Evolutionary conservation across 2,113 vertebrate genomes (phyloP).

Genomic region (Passer montanus): DNA sequence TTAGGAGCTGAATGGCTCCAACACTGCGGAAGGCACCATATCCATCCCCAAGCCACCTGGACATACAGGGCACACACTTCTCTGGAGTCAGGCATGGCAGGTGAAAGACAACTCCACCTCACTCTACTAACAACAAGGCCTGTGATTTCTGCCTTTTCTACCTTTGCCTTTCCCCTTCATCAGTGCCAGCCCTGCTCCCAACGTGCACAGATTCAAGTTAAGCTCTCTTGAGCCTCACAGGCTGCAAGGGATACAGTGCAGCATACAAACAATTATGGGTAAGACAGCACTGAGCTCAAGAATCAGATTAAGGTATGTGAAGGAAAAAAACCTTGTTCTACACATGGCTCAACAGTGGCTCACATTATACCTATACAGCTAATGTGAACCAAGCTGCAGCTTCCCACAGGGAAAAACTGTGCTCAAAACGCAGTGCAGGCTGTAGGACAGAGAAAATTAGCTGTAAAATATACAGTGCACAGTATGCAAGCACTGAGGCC

Average conservation of each 20-base stretch:
- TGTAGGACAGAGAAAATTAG: neutral
- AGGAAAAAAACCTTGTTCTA: neutral
- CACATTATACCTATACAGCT: neutral
- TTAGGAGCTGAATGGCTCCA: neutral
- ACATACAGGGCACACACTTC: neutral
- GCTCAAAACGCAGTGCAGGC: neutral
- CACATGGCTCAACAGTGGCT: neutral
- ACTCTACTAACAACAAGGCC: neutral
- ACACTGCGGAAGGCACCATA: neutral
- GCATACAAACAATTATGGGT: neutral
- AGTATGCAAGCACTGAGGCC: neutral
- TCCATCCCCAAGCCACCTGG: too few species aligned
- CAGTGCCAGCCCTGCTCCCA: neutral
- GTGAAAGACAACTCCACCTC: neutral
- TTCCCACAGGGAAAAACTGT: neutral
- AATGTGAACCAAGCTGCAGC: neutral
- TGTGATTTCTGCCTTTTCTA: neutral
- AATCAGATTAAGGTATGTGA: neutral
- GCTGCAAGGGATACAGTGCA: neutral
- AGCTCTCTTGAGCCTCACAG: neutral
- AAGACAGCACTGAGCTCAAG: neutral
- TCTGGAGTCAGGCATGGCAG: neutral
- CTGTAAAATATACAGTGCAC: neutral
- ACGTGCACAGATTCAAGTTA: fast-evolving
- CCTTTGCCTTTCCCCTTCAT: neutral